Conservation (phyloP, 2,113 vertebrate genomes). For the Neogale vison region DNA sequence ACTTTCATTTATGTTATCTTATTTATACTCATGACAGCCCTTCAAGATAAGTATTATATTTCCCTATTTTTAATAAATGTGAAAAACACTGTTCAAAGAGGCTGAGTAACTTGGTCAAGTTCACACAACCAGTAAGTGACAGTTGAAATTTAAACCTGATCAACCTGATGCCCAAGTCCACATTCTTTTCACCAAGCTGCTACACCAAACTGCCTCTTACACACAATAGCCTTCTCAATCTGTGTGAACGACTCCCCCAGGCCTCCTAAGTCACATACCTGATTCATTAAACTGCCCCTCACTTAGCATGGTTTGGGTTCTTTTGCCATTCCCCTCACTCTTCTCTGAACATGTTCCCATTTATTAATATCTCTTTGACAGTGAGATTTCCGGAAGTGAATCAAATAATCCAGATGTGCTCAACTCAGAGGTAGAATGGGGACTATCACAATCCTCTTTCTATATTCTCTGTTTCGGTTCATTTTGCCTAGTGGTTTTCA, state of each 20-base stretch:
- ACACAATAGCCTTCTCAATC: background rate
- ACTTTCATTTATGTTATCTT: constrained; percentile 10
- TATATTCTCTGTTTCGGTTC: background rate
- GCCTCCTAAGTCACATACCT: background rate
- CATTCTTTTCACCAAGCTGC: constrained; percentile 46
- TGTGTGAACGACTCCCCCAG: background rate
- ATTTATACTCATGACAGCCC: background rate
- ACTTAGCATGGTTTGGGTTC: background rate
- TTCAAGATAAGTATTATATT: background rate
- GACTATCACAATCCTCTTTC: background rate
- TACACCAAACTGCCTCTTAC: background rate
- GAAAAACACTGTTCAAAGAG: background rate
- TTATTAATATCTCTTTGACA: constrained; percentile 32
- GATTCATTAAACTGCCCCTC: background rate
- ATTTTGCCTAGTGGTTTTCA: background rate
- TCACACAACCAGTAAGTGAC: background rate
- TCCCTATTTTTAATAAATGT: background rate
- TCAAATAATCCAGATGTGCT: constrained; percentile 8
- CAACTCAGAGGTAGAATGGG: background rate
- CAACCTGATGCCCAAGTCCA: background rate
- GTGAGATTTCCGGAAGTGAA: constrained; percentile 35
- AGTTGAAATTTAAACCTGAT: constrained; percentile 35
- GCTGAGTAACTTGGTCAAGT: background rate
- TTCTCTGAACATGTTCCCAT: background rate
- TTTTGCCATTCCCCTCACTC: constrained; percentile 8